Evolutionary conservation across 2,888 invertebrate genomes (phyloP), one percentile per base, ranked within the genome.

Genomic region (Philhelius pedissequus): DNA sequence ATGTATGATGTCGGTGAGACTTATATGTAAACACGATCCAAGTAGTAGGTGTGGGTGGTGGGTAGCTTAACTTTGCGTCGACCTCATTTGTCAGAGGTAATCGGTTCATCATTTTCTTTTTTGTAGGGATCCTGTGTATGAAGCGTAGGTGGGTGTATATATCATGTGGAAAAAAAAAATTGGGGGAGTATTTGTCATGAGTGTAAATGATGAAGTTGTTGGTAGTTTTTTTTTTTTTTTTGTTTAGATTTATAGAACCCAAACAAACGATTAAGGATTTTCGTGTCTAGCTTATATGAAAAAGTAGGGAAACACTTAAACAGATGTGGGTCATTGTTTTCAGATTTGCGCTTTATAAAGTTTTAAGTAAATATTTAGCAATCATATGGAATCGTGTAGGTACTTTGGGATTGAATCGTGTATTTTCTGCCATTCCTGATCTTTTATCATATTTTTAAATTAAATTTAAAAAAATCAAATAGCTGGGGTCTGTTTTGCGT

Each of bases 41-140:
- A 22, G 9, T 13, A 11, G 54, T 45, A 70, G 80, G 68, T n/a
- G n/a, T n/a, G n/a, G n/a, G n/a, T n/a, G n/a, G 80, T 80, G 76
- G 84, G 76, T 76, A 60, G 84, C 80, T 80, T 80, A 80, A 80
- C 79, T 83, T 83, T 70, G 48, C 66, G 70, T 75, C 79, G 79
- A 79, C 71, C 84, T 75, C 71, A 80, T 76, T 80, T 84, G 75
- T 71, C 71, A 54, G 79, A 70, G 79, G 80, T 71, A 84, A 80
- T 80, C 84, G 80, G 80, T 80, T 58, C 80, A 60, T 84, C 76
- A 80, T 80, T 64, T 43, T 71, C 80, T 68, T 66, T 38, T 32
- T 56, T 45, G 62, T 71, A 71, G 66, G 75, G 70, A 79, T 66
- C 64, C 64, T 75, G 75, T 48, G 30, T 7, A 43, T 22, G n/a